These are phyloP conservation scores for Turdus rufiventris DNA, from an alignment of 2,113 vertebrate species.

Conservation along the genomic window DNA sequence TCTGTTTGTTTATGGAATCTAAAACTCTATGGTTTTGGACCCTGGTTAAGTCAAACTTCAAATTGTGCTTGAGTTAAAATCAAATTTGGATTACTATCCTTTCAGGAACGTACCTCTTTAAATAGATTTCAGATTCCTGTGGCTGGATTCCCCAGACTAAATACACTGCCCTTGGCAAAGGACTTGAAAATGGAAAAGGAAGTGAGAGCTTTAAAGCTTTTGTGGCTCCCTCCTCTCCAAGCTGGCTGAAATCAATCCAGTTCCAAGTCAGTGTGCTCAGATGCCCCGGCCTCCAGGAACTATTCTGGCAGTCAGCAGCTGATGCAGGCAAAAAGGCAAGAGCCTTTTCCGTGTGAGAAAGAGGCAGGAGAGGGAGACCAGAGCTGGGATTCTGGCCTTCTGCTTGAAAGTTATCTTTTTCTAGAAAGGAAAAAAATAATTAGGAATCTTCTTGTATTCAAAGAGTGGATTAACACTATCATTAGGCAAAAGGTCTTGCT, in stretches of 20 bases:
- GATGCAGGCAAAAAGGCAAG: background rate
- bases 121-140: constrained; percentile 45
- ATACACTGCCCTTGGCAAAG: constrained; percentile 21
- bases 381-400: background rate
- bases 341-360: background rate
- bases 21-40: background rate
- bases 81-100: background rate
- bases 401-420: background rate
- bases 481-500: background rate
- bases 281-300: background rate
- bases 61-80: background rate
- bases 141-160: constrained; percentile 9
- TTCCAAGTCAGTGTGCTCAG: background rate
- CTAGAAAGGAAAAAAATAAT: background rate
- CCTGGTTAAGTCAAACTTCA: background rate
- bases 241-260: background rate
- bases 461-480: background rate
- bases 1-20: background rate
- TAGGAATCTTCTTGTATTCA: background rate
- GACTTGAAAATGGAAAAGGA: constrained; percentile 32
- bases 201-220: constrained; percentile 3
- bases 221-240: background rate
- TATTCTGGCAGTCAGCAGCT: background rate
- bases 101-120: constrained; percentile 20
- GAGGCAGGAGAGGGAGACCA: background rate